A percentile compares a stretch with the other conserved stretches of the same genome.
Conservation (phyloP, 1,140 invertebrate genomes). For the Leptinotarsa lineolata region DNA sequence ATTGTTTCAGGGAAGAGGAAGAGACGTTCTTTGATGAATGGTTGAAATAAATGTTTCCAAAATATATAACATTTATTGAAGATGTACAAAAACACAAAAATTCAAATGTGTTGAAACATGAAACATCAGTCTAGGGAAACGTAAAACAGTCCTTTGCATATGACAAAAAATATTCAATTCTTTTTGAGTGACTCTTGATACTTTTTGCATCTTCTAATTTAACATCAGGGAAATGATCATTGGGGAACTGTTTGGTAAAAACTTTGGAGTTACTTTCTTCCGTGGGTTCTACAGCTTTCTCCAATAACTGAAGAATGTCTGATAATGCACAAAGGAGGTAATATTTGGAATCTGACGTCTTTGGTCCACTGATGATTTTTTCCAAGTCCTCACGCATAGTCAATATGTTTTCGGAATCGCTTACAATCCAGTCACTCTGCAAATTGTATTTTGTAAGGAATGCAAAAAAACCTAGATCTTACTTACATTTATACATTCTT, state of each 20-base stretch:
- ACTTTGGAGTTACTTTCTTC: constrained; percentile 51
- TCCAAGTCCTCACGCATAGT: constrained; percentile 55
- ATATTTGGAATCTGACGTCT: constrained; percentile 54
- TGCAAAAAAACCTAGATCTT: neutral
- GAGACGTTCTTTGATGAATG: too few relatives aligned
- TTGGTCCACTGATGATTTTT: constrained; percentile 59
- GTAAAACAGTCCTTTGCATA: constrained; percentile 58
- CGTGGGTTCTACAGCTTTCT: constrained; percentile 52
- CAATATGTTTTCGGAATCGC: constrained; percentile 52
- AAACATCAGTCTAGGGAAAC: neutral
- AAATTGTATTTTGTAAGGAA: constrained; percentile 35
- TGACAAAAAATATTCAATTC: constrained; percentile 72
- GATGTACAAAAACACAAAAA: neutral
- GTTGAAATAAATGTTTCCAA: too few relatives aligned
- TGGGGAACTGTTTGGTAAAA: constrained; percentile 64
- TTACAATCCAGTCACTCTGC: constrained; percentile 56
- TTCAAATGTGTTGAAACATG: neutral
- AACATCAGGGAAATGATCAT: constrained; percentile 55
- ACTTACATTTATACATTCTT: constrained; percentile 62
- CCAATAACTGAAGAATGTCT: constrained; percentile 64
- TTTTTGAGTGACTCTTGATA: constrained; percentile 64
- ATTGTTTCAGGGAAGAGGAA: too few relatives aligned
- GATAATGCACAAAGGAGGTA: constrained; percentile 64
- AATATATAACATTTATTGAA: neutral
- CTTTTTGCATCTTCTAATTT: constrained; percentile 61